Evolutionary conservation across 2,113 vertebrate species (phyloP), one percentile per base, ranked within the genome.

Genomic region (Sebastes fasciatus): DNA sequence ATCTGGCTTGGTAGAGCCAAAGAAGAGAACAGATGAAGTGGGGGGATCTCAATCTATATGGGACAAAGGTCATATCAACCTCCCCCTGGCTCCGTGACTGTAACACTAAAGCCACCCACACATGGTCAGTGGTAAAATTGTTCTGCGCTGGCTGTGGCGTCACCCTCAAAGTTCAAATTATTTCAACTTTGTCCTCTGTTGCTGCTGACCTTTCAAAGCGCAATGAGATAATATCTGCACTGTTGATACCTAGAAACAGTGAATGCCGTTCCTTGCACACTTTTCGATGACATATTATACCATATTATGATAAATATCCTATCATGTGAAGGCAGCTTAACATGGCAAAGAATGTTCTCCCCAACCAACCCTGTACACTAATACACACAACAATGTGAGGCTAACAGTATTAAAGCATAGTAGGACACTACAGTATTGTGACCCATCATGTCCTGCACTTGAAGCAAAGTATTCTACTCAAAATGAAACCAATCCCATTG

Each of bases 401-500:
- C 4, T 60, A 16, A 46, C 11, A 79, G 40, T 42, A 23, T 51
- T 52, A 9, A 49, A 55, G 45, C 52, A 8, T 12, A 45, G 5
- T 1, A 64, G 43, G 6, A 21, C 6, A 45, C 8, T 16, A 6
- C 57, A 61, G 58, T 57, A 21, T 4, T 42, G 62, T 55, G 68
- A 43, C 0, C 2, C 17, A 14, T 45, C 4, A 10, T 10, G n/a
- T 64, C 8, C 48, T 73, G 40, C 57, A 74, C 21, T 57, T 68
- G 8, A 78, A 55, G n/a, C 61, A 2, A 68, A 45, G n/a, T 55
- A 55, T 51, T 63, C 19, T 46, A 60, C 69, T 65, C 4, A 19
- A 60, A 76, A 61, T 52, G 16, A 78, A 68, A 7, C 46, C 1
- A 54, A 70, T 58, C 48, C 16, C 60, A 52, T 64, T n/a, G n/a